Conservation (phyloP, 2,888 invertebrate species). For the Synanthedon myopaeformis region DNA sequence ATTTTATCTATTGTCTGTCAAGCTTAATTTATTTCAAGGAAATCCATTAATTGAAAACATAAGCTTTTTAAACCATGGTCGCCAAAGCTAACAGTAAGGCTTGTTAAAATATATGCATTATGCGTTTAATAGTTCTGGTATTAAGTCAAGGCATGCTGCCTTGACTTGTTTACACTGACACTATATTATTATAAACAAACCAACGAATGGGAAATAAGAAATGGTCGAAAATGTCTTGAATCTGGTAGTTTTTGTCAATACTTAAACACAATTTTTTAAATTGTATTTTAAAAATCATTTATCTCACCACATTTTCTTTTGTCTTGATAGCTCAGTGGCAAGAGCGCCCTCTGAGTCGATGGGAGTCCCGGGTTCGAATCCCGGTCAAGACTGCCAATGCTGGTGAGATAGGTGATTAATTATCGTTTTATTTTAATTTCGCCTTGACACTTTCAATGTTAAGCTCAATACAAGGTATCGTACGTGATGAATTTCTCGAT, state of each 20-base stretch:
- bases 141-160: no score
- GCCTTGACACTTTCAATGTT: neutral
- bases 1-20: constrained; percentile 25
- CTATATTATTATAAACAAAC: no score
- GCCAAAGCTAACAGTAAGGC: no score
- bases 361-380: constrained; percentile 67
- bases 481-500: constrained; percentile 47
- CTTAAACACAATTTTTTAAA: neutral
- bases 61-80: no score
- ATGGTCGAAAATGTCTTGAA: no score
- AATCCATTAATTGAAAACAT: constrained; percentile 26
- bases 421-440: no score
- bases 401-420: constrained; percentile 16
- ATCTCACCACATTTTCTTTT: constrained; percentile 42
- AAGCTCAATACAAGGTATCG: constrained; percentile 1
- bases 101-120: no score
- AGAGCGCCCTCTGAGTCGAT: constrained; percentile 55
- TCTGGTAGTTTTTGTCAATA: no score
- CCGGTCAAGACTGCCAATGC: constrained; percentile 65
- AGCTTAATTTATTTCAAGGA: constrained; percentile 23
- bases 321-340: constrained; percentile 69
- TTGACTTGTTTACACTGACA: no score
- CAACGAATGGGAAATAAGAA: no score
- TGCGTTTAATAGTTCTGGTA: no score
- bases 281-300: neutral